Base-by-base conservation (phyloP, 2,113 vertebrate genomes). In the Halichoerus grypus region DNA sequence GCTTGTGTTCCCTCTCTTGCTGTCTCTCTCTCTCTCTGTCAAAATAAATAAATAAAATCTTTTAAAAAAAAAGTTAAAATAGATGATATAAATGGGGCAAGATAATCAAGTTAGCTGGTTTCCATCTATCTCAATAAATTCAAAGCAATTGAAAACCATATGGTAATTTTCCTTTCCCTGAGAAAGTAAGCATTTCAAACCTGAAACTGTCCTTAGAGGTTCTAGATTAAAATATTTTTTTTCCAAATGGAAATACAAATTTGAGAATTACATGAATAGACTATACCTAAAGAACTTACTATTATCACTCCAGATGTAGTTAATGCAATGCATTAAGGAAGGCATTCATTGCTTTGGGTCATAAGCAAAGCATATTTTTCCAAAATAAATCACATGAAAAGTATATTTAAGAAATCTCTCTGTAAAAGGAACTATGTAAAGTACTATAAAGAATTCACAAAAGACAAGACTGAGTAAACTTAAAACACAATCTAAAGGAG, bases 151-250 rank as follows among this genome's bases (percentile, higher is more conserved):
- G 11, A 82, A 51, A 94, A 94, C 92, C 12, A 79, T 28, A 85
- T 3, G 21, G 31, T 5, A 49, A 9, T 57, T 85, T 88, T 91
- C 51, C 51, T 71, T 95, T 84, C 28, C 19, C n/a, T 22, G 12
- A 13, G 81, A 89, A 36, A 89, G n/a, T 71, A 87, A 65, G n/a
- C 13, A 94, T 93, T 94, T 93, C n/a, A 95, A 95, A 96, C 87
- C 33, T 92, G 46, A 92, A 92, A 84, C 76, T 76, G 16, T 57
- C 63, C 42, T 96, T 84, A 85, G 2, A 84, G 6, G 7, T 67
- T 88, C 55, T 71, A 88, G 72, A 18, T 84, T 69, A 91, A 90
- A 67, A 84, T 33, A 61, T 39, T 77, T 77, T 65, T 61, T 76
- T 36, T 1, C 46, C 19, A 91, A 96, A 93, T 55, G 4, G 12